These are phyloP conservation scores for Idaea aversata DNA, from an alignment of 2,888 invertebrate species.

Conservation along the genomic window DNA sequence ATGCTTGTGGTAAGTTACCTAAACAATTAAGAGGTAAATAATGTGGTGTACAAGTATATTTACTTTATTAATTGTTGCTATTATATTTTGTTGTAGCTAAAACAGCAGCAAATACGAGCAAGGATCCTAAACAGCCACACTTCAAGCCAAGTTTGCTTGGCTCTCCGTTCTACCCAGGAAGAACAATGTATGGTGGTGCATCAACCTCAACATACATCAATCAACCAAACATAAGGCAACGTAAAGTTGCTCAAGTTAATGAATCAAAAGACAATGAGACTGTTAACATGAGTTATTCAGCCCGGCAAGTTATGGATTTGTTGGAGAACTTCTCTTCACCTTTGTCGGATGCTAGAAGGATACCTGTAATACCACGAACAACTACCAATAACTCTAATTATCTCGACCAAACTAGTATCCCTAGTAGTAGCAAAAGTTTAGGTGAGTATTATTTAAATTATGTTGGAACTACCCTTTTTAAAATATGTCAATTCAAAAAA, in stretches of 20 bases:
- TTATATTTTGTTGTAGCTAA: constrained; percentile 43
- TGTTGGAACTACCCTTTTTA: too few species aligned
- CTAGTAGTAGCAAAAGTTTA: constrained; percentile 16
- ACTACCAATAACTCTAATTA: constrained; percentile 10
- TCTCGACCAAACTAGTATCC: constrained; percentile 11
- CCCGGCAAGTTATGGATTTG: constrained; percentile 88
- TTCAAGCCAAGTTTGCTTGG: constrained; percentile 54
- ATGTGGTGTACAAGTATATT: not conserved
- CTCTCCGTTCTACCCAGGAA: constrained; percentile 88
- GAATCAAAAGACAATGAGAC: constrained; percentile 39
- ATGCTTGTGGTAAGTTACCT: constrained; percentile 35
- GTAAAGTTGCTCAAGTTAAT: constrained; percentile 44
- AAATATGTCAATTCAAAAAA: too few species aligned
- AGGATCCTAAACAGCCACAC: constrained; percentile 55
- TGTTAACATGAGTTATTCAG: constrained; percentile 83
- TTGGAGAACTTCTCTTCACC: constrained; percentile 92
- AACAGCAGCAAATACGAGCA: constrained; percentile 55
- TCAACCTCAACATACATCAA: constrained; percentile 77
- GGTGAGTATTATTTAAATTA: constrained; percentile 20
- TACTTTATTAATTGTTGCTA: not conserved
- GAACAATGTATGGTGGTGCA: constrained; percentile 88
- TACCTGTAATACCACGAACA: constrained; percentile 69
- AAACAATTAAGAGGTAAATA: not conserved
- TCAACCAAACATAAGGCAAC: constrained; percentile 52
- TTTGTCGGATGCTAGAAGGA: constrained; percentile 87